A percentile compares a stretch with the other conserved stretches of the same genome.
phyloP scores from a whole-genome alignment of 2,797 vertebrate species.

The Menidia menidia region DNA sequence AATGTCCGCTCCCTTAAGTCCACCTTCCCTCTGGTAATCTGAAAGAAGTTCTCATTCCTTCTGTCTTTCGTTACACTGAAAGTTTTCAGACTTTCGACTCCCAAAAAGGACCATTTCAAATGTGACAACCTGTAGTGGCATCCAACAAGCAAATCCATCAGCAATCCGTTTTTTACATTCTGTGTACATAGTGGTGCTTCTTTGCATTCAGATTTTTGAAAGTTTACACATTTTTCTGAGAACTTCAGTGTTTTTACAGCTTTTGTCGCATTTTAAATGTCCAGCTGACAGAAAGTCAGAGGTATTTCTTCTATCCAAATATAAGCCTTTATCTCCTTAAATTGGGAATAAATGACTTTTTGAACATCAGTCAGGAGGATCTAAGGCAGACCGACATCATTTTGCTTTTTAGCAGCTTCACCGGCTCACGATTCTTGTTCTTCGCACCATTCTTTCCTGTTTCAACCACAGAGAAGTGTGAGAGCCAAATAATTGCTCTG shows the following conservation, averaged over 20 bases:
- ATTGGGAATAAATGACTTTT: background rate
- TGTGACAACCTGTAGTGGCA: too few relatives aligned
- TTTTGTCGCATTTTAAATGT: background rate
- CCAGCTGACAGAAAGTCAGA: background rate
- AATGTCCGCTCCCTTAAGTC: conserved; percentile 13
- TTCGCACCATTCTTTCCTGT: background rate
- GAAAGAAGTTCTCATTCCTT: too few relatives aligned
- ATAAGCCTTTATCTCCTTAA: background rate
- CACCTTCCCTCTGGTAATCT: background rate
- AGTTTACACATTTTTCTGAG: background rate
- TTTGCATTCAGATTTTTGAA: background rate
- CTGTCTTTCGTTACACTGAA: too few relatives aligned
- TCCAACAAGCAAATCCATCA: too few relatives aligned
- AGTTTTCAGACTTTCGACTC: too few relatives aligned
- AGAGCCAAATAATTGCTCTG: conserved; percentile 1
- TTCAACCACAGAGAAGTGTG: background rate
- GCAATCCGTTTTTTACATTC: too few relatives aligned
- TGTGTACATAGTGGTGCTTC: background rate
- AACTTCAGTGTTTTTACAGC: background rate
- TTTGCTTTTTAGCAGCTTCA: background rate
- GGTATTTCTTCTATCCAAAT: background rate
- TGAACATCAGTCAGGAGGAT: background rate
- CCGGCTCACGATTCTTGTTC: background rate
- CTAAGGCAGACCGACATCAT: background rate
- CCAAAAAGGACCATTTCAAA: too few relatives aligned